A percentile compares a stretch with the other conserved stretches of the same genome.
Evolutionary conservation across 2,113 vertebrate species (phyloP).

Genomic region (Thomomys bottae): DNA sequence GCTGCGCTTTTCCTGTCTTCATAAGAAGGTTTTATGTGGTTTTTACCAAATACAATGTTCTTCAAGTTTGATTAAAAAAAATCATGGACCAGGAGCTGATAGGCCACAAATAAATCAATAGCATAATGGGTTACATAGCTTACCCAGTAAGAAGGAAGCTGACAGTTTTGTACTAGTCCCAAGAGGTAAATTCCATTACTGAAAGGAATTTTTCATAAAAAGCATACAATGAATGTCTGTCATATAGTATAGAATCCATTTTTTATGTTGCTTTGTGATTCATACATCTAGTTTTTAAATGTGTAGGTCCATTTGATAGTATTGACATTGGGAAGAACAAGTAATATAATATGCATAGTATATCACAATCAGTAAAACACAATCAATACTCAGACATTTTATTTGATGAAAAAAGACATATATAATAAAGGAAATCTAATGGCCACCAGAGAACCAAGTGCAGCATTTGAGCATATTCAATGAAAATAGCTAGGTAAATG

Average conservation of each 20-base stretch:
- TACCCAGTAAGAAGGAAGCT: background rate
- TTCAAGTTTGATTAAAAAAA: background rate
- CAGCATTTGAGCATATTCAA: background rate
- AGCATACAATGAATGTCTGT: background rate
- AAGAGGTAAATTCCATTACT: background rate
- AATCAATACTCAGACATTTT: background rate
- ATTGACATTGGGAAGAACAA: background rate
- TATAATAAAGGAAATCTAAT: conserved; percentile 9
- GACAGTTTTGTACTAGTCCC: background rate
- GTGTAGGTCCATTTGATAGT: background rate
- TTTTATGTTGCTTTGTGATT: conserved; percentile 32
- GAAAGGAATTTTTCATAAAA: background rate
- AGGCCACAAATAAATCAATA: background rate
- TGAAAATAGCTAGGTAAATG: conserved; percentile 62
- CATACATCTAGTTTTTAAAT: conserved; percentile 19
- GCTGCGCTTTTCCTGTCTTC: background rate
- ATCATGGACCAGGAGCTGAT: background rate
- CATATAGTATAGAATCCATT: background rate
- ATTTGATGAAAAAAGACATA: conserved; percentile 36
- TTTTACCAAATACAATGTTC: background rate
- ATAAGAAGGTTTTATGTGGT: background rate
- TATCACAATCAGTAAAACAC: background rate
- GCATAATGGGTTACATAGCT: background rate
- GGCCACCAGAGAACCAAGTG: conserved; percentile 28
- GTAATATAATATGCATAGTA: background rate